Evolutionary conservation across 2,888 invertebrate genomes (phyloP), one percentile per base, ranked within the genome.

Genomic region (Brenthis hecate): DNA sequence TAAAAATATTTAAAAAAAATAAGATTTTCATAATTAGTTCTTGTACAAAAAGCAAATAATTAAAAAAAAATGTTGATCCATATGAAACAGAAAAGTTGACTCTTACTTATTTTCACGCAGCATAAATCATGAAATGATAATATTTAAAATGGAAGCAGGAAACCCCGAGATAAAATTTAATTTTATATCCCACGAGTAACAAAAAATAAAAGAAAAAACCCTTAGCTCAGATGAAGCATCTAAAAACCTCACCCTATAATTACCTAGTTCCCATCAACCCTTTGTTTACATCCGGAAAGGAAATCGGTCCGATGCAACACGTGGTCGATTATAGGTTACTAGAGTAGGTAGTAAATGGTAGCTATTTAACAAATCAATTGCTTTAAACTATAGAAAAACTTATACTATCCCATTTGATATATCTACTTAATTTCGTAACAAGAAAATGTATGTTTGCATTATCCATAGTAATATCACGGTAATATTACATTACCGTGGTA

Each of bases 241-340:
- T 19, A 14, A 54, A 43, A 51, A 53, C n/a, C 11, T 4, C 36
- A 73, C 74, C 75, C 77, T 72, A 74, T 79, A 73, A 77, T 79
- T 77, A 78, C 71, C 63, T 55, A 69, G 72, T 72, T 75, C 68
- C 66, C 72, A 68, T 65, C 62, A 76, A 77, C 72, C 80, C 75
- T 75, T 78, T 76, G 75, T 73, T 74, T 62, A 69, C 72, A 77
- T 77, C 81, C 72, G 71, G 72, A 76, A 80, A 82, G 85, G 85
- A 85, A 79, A 85, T 85, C 78, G 82, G 76, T 79, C 77, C 77
- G 78, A 84, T 84, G 48, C 81, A 73, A 76, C 78, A 78, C 79
- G 77, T 78, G 78, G 76, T 75, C 75, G 66, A 67, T 61, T 77
- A 50, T 67, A 68, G 77, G 78, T 79, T 78, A 78, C 72, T 78